Evolutionary conservation across 2,797 vertebrate species (phyloP).

Genomic region (Ciconia nigra): DNA sequence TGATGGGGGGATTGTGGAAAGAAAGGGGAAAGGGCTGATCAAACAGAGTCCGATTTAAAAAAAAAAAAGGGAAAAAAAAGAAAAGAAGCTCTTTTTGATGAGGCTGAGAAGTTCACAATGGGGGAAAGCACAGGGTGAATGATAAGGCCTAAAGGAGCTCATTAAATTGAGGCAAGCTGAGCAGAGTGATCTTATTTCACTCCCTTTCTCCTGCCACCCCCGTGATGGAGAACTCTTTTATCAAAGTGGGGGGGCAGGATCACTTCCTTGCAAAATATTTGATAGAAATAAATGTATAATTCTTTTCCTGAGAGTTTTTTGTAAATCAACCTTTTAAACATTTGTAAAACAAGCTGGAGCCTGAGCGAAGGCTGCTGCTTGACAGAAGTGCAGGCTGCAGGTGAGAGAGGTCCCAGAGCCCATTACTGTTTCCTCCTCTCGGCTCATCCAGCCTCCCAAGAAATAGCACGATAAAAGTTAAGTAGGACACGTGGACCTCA

Average conservation of each 20-base stretch:
- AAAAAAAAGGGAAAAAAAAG: background rate
- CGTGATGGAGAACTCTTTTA: background rate
- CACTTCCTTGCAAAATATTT: background rate
- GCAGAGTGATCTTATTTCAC: conserved; percentile 39
- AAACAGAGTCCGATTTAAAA: conserved; percentile 19
- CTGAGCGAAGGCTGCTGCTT: background rate
- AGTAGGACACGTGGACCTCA: background rate
- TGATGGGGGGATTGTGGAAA: conserved; percentile 45
- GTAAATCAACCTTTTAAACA: background rate
- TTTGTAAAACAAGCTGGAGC: background rate
- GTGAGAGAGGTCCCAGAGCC: background rate
- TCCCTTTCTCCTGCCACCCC: background rate
- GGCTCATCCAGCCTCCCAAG: background rate
- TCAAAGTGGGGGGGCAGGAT: background rate
- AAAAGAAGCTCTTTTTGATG: conserved; percentile 40
- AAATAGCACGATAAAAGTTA: background rate
- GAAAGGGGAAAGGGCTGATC: conserved; percentile 44
- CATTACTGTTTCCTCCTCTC: background rate
- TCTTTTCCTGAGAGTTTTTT: background rate
- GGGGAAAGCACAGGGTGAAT: conserved; percentile 19
- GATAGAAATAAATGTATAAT: background rate
- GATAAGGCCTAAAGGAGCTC: conserved; percentile 42
- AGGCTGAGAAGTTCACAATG: conserved; percentile 51
- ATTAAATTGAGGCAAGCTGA: conserved; percentile 62
- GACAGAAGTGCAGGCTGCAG: background rate